Conservation (phyloP, 2,797 vertebrate species). For the Silurus lanzhouensis region DNA sequence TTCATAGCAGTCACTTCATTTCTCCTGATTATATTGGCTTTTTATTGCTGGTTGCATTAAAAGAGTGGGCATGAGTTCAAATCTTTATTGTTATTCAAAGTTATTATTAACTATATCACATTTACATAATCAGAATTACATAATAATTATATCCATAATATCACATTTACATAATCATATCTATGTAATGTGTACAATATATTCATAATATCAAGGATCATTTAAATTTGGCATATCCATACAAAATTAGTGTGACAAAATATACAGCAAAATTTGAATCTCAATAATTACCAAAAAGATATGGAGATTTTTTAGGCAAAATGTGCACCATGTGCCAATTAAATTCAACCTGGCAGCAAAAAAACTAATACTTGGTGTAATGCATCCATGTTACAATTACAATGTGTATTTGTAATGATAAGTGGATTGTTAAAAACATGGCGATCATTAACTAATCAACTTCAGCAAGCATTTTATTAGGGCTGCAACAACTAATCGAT, state of each 20-base stretch:
- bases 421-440: background rate
- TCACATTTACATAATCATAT: no score
- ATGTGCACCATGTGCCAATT: background rate
- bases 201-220: background rate
- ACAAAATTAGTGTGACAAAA: background rate
- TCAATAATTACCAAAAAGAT: background rate
- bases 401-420: background rate
- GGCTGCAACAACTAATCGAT: no score
- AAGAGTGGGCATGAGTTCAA: constrained; percentile 17
- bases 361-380: background rate
- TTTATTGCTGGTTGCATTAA: constrained; percentile 40
- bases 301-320: background rate
- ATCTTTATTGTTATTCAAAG: background rate
- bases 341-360: background rate
- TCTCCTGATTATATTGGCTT: constrained; percentile 26
- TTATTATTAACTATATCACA: background rate
- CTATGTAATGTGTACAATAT: no score
- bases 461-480: background rate
- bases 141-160: background rate
- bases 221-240: no score
- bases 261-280: background rate
- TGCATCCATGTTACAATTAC: background rate
- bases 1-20: constrained; percentile 1
- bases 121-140: background rate
- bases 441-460: background rate